Evolutionary conservation across 2,888 invertebrate species (phyloP), one percentile per base, ranked within the genome.

Genomic region (Alitta virens): DNA sequence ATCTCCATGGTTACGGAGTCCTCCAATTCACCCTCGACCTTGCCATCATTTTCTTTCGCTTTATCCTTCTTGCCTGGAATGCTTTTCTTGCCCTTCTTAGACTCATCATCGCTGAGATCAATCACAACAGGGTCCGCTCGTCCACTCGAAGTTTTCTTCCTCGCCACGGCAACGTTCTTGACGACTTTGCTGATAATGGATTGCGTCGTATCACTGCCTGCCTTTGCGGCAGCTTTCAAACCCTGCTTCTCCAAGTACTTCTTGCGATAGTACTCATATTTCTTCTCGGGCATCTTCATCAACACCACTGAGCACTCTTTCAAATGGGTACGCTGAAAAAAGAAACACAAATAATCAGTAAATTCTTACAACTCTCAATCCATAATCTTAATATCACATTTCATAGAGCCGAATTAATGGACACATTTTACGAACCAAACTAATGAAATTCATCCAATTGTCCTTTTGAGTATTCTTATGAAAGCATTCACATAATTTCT

Each of bases 301-400:
- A 75, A 46, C 33, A 62, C 63, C 3, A 76, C 70, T 14, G 68
- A 69, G 63, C 75, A 75, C 38, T 73, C 72, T 46, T 72, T 74
- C 5, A 76, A 63, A 64, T 78, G 78, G 16, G 65, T 69, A 7
- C 60, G 23, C 33, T 33, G 33, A 5, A 33, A 33, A 12, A 33
- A 33, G 12, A 33, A 12, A 33, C 5, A 33, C n/a, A n/a, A n/a
- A n/a, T n/a, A n/a, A n/a, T n/a, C n/a, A n/a, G n/a, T n/a, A n/a
- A n/a, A n/a, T n/a, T n/a, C n/a, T n/a, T n/a, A n/a, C n/a, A n/a
- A n/a, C n/a, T n/a, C n/a, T n/a, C n/a, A n/a, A n/a, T n/a, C n/a
- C n/a, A n/a, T n/a, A n/a, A n/a, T n/a, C n/a, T n/a, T n/a, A n/a
- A n/a, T n/a, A n/a, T n/a, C n/a, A n/a, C n/a, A n/a, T n/a, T n/a